A percentile compares a stretch with the other conserved stretches of the same genome.
Evolutionary conservation across 2,113 vertebrate species (phyloP).

Genomic region (Tautogolabrus adspersus): DNA sequence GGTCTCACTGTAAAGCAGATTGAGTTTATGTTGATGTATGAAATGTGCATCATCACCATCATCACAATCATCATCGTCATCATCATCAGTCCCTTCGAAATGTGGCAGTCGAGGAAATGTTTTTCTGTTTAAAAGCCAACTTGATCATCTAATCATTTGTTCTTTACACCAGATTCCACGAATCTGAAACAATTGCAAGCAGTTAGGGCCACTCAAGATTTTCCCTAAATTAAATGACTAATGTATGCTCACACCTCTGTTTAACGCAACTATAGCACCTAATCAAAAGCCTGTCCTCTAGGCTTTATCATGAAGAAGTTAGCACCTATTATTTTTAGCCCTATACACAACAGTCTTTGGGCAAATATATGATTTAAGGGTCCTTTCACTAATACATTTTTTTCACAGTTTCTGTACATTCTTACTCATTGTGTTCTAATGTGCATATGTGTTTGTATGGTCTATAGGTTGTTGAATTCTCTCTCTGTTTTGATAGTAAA

Average conservation of each 20-base stretch:
- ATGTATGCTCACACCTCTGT: not conserved
- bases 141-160: not conserved
- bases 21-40: not conserved
- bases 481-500: too few relatives aligned
- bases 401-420: too few relatives aligned
- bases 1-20: too few relatives aligned
- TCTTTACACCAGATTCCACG: not conserved
- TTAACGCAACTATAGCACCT: too few relatives aligned
- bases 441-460: too few relatives aligned
- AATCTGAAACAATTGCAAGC: not conserved
- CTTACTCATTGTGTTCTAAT: too few relatives aligned
- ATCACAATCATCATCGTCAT: constrained; percentile 2
- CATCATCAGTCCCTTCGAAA: not conserved
- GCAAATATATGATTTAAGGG: too few relatives aligned
- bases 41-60: not conserved
- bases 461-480: too few relatives aligned
- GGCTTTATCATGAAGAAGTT: too few relatives aligned
- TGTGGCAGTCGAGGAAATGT: not conserved
- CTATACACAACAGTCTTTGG: too few relatives aligned
- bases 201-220: not conserved
- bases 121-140: not conserved
- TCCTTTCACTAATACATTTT: too few relatives aligned
- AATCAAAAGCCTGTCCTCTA: not conserved
- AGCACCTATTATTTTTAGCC: too few relatives aligned
- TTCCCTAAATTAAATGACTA: not conserved